Percentiles rank a stretch among this genome's conserved stretches.
phyloP scores from a whole-genome alignment of 1,140 invertebrate genomes.

The Condylostylus longicornis region DNA sequence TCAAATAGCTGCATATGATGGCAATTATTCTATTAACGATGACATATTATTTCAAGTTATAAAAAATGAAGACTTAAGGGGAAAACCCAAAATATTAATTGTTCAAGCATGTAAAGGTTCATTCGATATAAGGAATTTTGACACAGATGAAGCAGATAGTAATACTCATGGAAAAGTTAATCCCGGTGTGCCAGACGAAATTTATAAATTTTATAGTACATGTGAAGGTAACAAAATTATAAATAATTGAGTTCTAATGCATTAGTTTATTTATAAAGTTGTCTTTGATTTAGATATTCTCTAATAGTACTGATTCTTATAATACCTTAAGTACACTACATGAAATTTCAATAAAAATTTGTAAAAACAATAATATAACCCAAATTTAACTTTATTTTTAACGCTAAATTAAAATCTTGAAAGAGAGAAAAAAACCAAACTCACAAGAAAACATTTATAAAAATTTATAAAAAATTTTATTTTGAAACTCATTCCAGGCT shows the following conservation, averaged over 20 bases:
- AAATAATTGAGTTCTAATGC: too few relatives aligned
- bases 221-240: constrained; percentile 26
- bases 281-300: background rate
- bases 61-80: constrained; percentile 15
- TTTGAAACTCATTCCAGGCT: constrained; percentile 9
- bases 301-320: background rate
- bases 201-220: constrained; percentile 28
- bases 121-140: constrained; percentile 12
- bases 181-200: constrained; percentile 22
- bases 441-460: background rate
- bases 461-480: constrained; percentile 2
- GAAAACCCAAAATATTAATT: constrained; percentile 26
- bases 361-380: background rate
- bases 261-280: too few relatives aligned
- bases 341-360: background rate
- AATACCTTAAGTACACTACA: background rate
- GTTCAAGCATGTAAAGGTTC: constrained; percentile 26
- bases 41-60: constrained; percentile 21
- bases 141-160: constrained; percentile 15
- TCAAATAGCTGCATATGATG: constrained; percentile 19
- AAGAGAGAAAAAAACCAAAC: too few relatives aligned
- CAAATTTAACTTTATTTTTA: background rate
- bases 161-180: too few relatives aligned
- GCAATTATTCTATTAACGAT: constrained; percentile 21
- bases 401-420: too few relatives aligned